Evolutionary conservation across 2,113 vertebrate species (phyloP).

Genomic region (Phodopus roborovskii): DNA sequence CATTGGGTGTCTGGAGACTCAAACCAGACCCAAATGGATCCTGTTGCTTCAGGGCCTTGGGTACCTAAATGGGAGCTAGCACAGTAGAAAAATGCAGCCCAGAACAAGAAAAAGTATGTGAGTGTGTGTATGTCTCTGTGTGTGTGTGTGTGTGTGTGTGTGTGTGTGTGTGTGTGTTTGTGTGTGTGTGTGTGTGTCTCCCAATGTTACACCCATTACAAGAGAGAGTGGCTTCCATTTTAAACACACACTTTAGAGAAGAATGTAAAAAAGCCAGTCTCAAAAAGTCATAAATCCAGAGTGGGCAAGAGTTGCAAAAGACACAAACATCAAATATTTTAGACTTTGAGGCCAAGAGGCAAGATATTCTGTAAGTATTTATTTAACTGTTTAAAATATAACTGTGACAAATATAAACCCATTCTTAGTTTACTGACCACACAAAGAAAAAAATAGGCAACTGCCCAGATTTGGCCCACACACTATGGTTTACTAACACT

Average conservation of each 20-base stretch:
- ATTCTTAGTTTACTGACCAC: background rate
- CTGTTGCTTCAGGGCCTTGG: background rate
- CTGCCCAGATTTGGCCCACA: background rate
- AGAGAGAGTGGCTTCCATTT: background rate
- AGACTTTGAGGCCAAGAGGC: background rate
- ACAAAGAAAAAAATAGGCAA: background rate
- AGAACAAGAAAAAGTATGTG: background rate
- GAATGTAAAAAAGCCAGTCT: slow-evolving; percentile 53
- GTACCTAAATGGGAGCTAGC: background rate
- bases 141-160: background rate
- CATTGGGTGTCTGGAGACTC: background rate
- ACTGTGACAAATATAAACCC: slow-evolving; percentile 33
- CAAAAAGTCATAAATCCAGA: slow-evolving; percentile 13
- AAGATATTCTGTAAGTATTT: background rate
- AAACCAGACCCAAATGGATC: background rate
- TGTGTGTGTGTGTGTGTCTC: background rate
- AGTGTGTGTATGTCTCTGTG: too few relatives aligned
- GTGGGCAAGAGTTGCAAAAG: background rate
- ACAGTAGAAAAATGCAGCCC: background rate
- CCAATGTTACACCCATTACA: background rate
- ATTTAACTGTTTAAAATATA: slow-evolving; percentile 30
- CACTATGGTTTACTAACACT: background rate
- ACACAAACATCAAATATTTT: background rate
- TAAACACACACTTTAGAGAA: background rate
- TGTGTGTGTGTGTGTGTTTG: background rate